phyloP scores from a whole-genome alignment of 1,140 invertebrate species.

The Saccostrea glomerata region DNA sequence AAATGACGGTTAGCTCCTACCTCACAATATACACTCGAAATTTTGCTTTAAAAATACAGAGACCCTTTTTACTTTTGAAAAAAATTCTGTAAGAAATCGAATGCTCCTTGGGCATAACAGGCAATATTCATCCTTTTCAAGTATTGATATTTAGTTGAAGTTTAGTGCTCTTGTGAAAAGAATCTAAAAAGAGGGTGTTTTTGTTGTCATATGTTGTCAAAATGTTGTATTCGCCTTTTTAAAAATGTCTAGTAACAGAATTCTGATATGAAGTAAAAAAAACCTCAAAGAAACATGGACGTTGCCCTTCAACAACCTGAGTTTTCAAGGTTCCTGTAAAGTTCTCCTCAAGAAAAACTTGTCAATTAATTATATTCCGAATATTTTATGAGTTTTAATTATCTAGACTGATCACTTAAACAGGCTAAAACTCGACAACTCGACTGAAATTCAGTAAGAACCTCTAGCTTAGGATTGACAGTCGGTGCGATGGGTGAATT shows the following conservation, averaged over 20 bases:
- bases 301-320: no score
- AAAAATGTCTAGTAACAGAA: no score
- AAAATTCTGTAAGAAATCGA: neutral
- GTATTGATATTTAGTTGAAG: no score
- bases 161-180: no score
- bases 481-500: neutral
- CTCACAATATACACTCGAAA: neutral
- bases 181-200: no score
- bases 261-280: no score
- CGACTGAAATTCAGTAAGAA: neutral
- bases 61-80: neutral
- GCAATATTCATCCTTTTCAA: no score
- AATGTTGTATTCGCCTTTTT: no score
- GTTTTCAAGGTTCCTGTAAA: no score
- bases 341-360: neutral
- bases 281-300: no score
- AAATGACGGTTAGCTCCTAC: neutral
- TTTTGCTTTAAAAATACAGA: neutral
- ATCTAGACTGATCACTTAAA: neutral
- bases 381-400: constrained; percentile 34
- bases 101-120: neutral
- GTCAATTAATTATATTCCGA: neutral
- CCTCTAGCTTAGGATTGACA: neutral
- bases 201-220: no score
- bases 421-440: neutral